Evolutionary conservation across 1,140 invertebrate species (phyloP).

Genomic region (Heliconius himera): DNA sequence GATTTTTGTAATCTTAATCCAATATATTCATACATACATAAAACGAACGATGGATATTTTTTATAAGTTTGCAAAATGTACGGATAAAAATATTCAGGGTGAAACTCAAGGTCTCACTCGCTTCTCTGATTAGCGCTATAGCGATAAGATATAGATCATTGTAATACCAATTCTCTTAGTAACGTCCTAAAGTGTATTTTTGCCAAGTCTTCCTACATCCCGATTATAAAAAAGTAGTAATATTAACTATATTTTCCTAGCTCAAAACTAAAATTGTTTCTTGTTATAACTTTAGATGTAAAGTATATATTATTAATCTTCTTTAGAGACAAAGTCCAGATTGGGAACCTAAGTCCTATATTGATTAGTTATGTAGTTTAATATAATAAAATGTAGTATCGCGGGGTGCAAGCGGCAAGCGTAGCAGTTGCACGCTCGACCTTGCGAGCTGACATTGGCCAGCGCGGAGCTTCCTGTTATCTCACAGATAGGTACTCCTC

Average conservation of each 20-base stretch:
- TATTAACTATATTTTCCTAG: slow-evolving; percentile 27
- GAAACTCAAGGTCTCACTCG: slow-evolving; percentile 72
- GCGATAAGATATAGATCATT: slow-evolving; percentile 64
- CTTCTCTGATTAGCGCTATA: slow-evolving; percentile 75
- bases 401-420: slow-evolving; percentile 18
- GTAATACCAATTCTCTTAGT: slow-evolving; percentile 52
- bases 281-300: background rate
- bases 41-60: background rate
- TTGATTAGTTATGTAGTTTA: background rate
- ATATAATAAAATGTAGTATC: background rate
- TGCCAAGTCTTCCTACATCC: slow-evolving; percentile 40
- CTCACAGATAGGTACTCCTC: slow-evolving; percentile 70
- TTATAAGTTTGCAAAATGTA: slow-evolving; percentile 66
- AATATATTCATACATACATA: background rate
- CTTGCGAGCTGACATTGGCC: slow-evolving; percentile 71
- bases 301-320: background rate
- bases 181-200: slow-evolving; percentile 49
- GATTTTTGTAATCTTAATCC: background rate
- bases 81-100: slow-evolving; percentile 79
- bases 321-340: background rate
- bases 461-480: slow-evolving; percentile 75
- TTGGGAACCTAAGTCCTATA: background rate
- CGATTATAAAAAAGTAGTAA: slow-evolving; percentile 69
- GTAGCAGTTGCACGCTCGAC: slow-evolving; percentile 39
- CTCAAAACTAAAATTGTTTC: background rate